phyloP scores from a whole-genome alignment of 2,888 invertebrate genomes.

The Epirrhoe tristata region DNA sequence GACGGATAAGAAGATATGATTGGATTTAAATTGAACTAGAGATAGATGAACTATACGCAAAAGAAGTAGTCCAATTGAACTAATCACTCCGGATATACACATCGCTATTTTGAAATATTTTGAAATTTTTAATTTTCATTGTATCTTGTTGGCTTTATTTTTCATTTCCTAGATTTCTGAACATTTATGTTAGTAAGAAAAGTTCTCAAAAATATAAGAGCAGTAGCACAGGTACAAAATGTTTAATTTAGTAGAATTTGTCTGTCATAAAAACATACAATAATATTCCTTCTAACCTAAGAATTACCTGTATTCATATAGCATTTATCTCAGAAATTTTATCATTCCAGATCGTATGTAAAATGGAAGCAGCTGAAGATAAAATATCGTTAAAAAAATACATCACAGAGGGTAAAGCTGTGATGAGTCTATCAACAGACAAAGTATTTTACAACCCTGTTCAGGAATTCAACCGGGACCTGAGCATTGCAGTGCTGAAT shows the following conservation, averaged over 20 bases:
- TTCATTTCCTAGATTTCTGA: neutral
- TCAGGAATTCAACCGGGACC: constrained; percentile 98
- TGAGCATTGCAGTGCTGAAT: constrained; percentile 91
- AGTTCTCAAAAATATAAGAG: neutral
- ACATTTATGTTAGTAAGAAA: constrained; percentile 8
- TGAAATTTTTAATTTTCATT: no score
- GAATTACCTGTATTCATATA: neutral
- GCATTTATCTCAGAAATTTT: neutral
- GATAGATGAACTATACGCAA: no score
- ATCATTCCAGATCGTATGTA: constrained; percentile 20
- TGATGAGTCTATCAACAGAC: constrained; percentile 88
- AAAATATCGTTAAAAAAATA: constrained; percentile 50
- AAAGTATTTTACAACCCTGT: constrained; percentile 99
- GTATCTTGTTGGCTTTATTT: no score
- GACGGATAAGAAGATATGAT: no score
- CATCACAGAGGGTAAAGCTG: constrained; percentile 92
- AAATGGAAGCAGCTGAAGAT: constrained; percentile 19
- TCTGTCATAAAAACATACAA: neutral
- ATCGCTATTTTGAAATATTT: no score
- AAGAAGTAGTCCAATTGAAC: no score
- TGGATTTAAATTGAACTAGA: no score
- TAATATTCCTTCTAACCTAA: constrained; percentile 18
- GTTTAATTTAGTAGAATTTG: neutral
- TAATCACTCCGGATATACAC: no score
- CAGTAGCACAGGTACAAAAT: constrained; percentile 6